Evolutionary conservation across 2,888 invertebrate genomes (phyloP).

Genomic region (Junonia oenone): DNA sequence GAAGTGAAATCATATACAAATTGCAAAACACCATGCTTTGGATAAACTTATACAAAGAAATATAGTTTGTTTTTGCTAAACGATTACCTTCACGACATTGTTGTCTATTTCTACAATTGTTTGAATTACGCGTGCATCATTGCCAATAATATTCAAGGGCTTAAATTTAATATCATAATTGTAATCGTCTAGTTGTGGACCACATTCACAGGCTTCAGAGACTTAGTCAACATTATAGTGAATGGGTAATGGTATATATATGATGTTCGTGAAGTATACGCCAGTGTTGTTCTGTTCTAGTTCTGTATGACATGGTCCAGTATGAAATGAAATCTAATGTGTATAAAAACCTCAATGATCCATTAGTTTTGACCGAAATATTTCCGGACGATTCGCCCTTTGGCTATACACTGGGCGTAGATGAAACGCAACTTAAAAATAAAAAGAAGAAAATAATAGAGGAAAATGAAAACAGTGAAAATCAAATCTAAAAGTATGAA

Average conservation of each 20-base stretch:
- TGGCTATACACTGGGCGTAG: constrained; percentile 63
- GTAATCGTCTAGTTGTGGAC: constrained; percentile 61
- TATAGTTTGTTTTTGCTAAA: constrained; percentile 41
- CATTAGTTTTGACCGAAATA: constrained; percentile 40
- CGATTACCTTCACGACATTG: constrained; percentile 45
- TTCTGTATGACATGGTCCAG: constrained; percentile 68
- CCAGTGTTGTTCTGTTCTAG: constrained; percentile 70
- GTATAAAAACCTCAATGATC: constrained; percentile 45
- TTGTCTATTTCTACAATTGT: not conserved
- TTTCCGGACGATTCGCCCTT: constrained; percentile 44
- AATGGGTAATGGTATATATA: constrained; percentile 62
- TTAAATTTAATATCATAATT: constrained; percentile 26
- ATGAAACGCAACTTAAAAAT: constrained; percentile 56
- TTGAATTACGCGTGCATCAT: not conserved
- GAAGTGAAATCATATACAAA: constrained; percentile 34
- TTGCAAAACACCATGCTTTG: constrained; percentile 32
- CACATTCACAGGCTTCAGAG: constrained; percentile 68
- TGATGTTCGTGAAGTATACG: constrained; percentile 76
- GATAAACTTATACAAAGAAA: constrained; percentile 16
- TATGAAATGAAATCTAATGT: constrained; percentile 68
- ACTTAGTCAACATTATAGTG: constrained; percentile 66
- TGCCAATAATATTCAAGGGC: not conserved
- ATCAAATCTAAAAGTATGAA: constrained; percentile 70
- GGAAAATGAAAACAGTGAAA: constrained; percentile 60
- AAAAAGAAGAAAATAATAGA: constrained; percentile 51